A percentile compares a stretch with the other conserved stretches of the same genome.
Evolutionary conservation across 2,113 vertebrate species (phyloP).

Genomic region (Urocolius indicus): DNA sequence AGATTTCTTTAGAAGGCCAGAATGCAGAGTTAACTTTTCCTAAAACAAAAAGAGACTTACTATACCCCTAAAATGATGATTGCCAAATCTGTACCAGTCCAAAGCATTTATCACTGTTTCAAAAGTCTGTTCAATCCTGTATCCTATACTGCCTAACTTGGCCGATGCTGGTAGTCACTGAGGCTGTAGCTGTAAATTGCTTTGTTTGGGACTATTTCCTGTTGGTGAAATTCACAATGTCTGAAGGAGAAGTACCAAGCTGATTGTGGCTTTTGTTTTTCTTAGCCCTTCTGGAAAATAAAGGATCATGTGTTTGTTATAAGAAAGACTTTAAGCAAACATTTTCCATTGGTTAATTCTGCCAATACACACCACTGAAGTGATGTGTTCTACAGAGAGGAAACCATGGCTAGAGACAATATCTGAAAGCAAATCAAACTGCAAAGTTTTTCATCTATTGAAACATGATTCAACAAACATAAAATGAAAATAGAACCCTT

Average conservation of each 20-base stretch:
- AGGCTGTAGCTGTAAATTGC: neutral
- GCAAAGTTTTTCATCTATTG: neutral
- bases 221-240: neutral
- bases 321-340: neutral
- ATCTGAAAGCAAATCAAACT: neutral
- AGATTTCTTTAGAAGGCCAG: neutral
- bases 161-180: neutral
- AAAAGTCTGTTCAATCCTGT: neutral
- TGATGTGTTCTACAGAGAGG: neutral
- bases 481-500: neutral
- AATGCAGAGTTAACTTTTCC: neutral
- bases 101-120: neutral
- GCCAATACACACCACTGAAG: neutral
- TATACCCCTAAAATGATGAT: neutral
- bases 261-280: neutral
- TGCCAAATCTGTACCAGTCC: neutral
- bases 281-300: constrained; percentile 1
- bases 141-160: neutral
- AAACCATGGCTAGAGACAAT: neutral
- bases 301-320: neutral
- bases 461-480: neutral
- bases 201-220: constrained; percentile 7
- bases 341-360: neutral
- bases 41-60: neutral
- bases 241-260: neutral